phyloP scores from a whole-genome alignment of 2,113 vertebrate genomes.

The Bucco capensis region DNA sequence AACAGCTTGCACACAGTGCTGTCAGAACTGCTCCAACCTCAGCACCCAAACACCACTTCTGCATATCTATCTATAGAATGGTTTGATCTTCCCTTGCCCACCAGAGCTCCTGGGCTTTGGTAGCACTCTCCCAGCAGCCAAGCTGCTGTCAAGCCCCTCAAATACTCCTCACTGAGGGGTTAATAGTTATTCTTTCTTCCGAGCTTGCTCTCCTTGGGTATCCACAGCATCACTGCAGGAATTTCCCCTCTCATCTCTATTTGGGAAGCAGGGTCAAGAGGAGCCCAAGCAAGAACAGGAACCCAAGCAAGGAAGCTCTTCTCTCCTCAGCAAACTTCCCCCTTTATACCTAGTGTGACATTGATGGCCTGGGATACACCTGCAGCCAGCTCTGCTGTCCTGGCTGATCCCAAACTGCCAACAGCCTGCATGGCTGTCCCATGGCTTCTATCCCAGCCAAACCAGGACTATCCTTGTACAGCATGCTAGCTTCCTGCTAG shows the following conservation, averaged over 20 bases:
- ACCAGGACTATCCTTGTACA: neutral
- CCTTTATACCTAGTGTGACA: too few relatives aligned
- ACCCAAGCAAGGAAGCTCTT: too few relatives aligned
- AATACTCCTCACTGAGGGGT: neutral
- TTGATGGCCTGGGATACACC: too few relatives aligned
- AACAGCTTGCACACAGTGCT: accelerated
- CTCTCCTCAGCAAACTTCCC: too few relatives aligned
- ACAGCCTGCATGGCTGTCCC: too few relatives aligned
- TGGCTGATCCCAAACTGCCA: too few relatives aligned
- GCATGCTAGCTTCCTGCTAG: accelerated
- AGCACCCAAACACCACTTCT: neutral
- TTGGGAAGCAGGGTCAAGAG: too few relatives aligned
- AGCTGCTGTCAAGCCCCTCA: neutral
- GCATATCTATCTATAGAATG: neutral
- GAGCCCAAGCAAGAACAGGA: too few relatives aligned
- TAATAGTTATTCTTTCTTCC: neutral
- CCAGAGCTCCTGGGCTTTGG: neutral
- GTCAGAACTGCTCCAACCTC: neutral
- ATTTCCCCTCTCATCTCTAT: neutral
- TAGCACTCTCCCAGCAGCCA: neutral
- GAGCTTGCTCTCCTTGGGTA: neutral
- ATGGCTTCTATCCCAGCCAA: too few relatives aligned
- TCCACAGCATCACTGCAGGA: neutral
- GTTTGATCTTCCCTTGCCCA: neutral
- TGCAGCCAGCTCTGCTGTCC: too few relatives aligned